Percentiles rank a stretch among this genome's conserved stretches.
These are phyloP conservation scores for Hydrotaea diabolus DNA, from an alignment of 2,888 invertebrate species.

Conservation along the genomic window DNA sequence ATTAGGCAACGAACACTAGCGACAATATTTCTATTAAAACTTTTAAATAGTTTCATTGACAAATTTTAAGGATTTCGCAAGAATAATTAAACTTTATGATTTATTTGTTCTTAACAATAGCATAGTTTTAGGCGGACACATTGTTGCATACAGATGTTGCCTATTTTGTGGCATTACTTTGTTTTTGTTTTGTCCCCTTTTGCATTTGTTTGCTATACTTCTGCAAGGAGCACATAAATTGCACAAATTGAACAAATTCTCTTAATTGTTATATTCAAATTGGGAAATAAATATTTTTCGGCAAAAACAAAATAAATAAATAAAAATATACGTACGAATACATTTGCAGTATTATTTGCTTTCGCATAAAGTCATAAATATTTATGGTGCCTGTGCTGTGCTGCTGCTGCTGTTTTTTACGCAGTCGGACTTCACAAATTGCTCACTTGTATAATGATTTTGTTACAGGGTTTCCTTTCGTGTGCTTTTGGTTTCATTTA, in stretches of 20 bases:
- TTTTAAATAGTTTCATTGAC: too few species aligned
- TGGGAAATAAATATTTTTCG: neutral
- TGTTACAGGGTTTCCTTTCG: neutral
- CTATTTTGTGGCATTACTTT: neutral
- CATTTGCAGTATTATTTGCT: neutral
- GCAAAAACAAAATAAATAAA: neutral
- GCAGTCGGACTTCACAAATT: conserved; percentile 6
- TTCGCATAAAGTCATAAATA: conserved; percentile 25
- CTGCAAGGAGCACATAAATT: conserved; percentile 2
- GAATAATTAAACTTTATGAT: too few species aligned
- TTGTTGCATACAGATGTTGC: neutral
- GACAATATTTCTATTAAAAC: too few species aligned
- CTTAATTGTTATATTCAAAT: conserved; percentile 28
- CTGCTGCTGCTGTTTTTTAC: neutral
- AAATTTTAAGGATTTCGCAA: too few species aligned
- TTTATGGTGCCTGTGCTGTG: neutral
- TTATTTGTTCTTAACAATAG: neutral
- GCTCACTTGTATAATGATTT: conserved; percentile 23
- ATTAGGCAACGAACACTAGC: too few species aligned
- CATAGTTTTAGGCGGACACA: neutral
- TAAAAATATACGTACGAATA: neutral
- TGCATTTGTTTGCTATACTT: neutral
- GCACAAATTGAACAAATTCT: conserved; percentile 11
- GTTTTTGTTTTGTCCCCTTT: neutral
- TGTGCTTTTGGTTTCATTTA: neutral